Evolutionary conservation across 2,888 invertebrate genomes (phyloP).

Genomic region (Branchellion lobata): DNA sequence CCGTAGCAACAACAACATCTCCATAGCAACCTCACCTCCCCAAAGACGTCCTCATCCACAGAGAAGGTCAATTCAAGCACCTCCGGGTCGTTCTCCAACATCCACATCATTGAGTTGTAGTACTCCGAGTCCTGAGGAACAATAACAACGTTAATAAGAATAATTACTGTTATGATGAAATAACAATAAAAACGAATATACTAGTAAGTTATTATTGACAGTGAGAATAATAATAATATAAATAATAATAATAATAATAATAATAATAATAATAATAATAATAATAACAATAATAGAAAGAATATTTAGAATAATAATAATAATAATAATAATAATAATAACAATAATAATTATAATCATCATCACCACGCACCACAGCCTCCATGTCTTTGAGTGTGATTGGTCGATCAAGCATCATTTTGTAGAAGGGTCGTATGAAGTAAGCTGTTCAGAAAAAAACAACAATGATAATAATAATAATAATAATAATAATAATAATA

Average conservation of each 20-base stretch:
- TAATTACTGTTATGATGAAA: no score
- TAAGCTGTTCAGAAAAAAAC: conserved; percentile 72
- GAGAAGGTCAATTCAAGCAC: conserved; percentile 88
- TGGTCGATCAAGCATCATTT: conserved; percentile 95
- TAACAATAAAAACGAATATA: background rate
- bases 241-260: background rate
- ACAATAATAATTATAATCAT: background rate
- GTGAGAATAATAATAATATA: background rate
- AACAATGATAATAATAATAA: background rate
- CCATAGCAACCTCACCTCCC: conserved; percentile 63
- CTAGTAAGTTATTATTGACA: background rate
- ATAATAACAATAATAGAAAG: background rate
- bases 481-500: background rate
- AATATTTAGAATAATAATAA: background rate
- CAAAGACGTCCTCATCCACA: conserved; percentile 94
- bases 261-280: background rate
- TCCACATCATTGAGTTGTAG: conserved; percentile 94
- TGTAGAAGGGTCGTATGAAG: conserved; percentile 98
- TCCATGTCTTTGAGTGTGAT: conserved; percentile 97
- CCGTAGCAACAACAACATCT: background rate
- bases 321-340: background rate
- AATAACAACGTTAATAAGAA: background rate
- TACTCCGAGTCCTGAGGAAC: conserved; percentile 80
- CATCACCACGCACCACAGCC: conserved; percentile 70
- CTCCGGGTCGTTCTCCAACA: conserved; percentile 90